These are phyloP conservation scores for Nomada hirtipes DNA, from an alignment of 2,888 invertebrate genomes.

Conservation along the genomic window DNA sequence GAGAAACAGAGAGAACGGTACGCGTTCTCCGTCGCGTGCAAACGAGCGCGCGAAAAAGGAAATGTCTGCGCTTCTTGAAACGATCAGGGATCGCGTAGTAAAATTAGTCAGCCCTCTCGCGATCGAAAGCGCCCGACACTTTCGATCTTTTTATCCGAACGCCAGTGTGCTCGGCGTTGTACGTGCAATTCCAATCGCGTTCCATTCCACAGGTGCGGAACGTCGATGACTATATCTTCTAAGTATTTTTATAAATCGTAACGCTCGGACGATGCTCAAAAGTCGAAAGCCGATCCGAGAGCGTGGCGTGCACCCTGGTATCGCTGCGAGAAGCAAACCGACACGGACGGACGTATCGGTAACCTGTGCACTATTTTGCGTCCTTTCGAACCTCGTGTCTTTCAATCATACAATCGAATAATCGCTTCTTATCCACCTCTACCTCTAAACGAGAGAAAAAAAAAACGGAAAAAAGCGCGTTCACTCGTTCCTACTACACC, in stretches of 20 bases:
- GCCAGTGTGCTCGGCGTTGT: neutral
- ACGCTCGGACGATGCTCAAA: conserved; percentile 1
- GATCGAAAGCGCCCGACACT: conserved; percentile 33
- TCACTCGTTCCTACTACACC: conserved; percentile 35
- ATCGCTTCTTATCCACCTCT: conserved; percentile 66
- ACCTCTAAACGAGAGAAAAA: conserved; percentile 18
- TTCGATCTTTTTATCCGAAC: conserved; percentile 17
- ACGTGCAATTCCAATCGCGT: neutral
- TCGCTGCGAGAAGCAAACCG: conserved; percentile 32
- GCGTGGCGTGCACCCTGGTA: conserved; percentile 11
- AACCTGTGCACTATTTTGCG: conserved; percentile 58
- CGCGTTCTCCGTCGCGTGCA: conserved; percentile 46
- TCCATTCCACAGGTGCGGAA: neutral
- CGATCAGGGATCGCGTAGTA: conserved; percentile 48
- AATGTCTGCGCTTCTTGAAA: conserved; percentile 27
- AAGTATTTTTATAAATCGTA: conserved; percentile 56
- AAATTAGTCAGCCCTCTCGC: conserved; percentile 17
- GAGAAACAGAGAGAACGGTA: conserved; percentile 13
- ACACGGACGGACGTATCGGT: conserved; percentile 37
- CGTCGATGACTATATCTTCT: conserved; percentile 51
- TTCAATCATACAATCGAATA: conserved; percentile 76
- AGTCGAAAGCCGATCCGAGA: neutral
- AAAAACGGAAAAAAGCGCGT: neutral
- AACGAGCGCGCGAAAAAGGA: conserved; percentile 42
- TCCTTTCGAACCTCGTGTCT: conserved; percentile 76